These are phyloP conservation scores for Rambutsinella grinnellia DNA, from an alignment of 2,888 invertebrate genomes.

Conservation along the genomic window DNA sequence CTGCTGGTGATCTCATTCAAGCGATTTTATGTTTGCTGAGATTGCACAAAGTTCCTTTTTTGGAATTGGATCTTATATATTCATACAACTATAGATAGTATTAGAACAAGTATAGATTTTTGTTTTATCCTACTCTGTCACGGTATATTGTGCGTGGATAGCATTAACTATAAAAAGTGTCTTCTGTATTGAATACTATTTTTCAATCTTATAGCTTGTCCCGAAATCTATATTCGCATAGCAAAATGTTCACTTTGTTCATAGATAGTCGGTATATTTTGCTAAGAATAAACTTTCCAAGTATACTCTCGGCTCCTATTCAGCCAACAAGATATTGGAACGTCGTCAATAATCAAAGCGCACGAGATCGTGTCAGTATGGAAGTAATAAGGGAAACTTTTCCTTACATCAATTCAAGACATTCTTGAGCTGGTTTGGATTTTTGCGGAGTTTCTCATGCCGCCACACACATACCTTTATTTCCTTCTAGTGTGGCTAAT, in stretches of 20 bases:
- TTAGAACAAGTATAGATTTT: not conserved
- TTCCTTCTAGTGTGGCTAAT: no score
- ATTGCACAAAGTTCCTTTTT: constrained; percentile 14
- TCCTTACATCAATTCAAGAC: not conserved
- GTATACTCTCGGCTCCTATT: not conserved
- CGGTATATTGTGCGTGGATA: not conserved
- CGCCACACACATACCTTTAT: not conserved
- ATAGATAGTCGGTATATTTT: not conserved
- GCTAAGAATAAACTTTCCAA: no score
- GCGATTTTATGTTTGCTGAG: constrained; percentile 19
- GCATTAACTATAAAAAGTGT: not conserved
- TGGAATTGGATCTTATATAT: not conserved
- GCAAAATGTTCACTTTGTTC: not conserved
- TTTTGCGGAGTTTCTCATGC: not conserved
- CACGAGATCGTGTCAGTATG: not conserved
- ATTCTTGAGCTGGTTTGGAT: not conserved
- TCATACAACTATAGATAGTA: not conserved
- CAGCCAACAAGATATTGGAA: not conserved
- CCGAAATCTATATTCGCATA: not conserved
- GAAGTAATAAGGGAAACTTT: not conserved
- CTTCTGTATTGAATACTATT: not conserved
- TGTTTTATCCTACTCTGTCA: not conserved
- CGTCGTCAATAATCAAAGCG: not conserved
- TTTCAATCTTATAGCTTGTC: not conserved
- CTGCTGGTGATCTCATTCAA: constrained; percentile 23